phyloP scores from a whole-genome alignment of 2,797 vertebrate species.

The Buceros bicornis region DNA sequence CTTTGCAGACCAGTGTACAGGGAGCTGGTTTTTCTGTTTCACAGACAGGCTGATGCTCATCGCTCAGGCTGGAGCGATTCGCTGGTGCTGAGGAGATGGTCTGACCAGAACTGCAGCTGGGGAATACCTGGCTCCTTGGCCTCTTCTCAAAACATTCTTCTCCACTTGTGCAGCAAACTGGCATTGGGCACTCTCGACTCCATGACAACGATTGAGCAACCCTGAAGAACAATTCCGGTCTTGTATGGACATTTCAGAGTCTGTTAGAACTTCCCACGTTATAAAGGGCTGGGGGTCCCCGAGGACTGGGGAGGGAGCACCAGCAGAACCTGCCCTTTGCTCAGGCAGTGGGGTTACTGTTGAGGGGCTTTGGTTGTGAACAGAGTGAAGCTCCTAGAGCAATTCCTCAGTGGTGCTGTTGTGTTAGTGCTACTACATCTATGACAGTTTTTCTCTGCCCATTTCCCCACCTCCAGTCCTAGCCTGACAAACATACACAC shows the following conservation, averaged over 20 bases:
- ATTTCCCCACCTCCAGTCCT: not conserved
- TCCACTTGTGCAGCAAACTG: not conserved
- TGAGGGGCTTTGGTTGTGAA: not conserved
- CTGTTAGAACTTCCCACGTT: not conserved
- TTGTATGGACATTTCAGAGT: not conserved
- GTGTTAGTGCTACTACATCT: not conserved
- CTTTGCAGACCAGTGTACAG: not conserved
- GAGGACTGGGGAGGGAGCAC: not conserved
- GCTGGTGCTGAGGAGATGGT: not conserved
- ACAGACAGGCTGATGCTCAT: not conserved
- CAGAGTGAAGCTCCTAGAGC: not conserved
- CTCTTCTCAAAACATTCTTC: not conserved
- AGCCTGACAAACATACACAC: not conserved
- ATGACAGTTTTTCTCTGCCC: not conserved
- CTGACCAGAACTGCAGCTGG: not conserved
- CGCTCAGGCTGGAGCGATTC: not conserved
- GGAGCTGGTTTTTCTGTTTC: not conserved
- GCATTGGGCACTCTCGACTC: not conserved
- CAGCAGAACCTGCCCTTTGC: not conserved
- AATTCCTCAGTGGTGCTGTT: not conserved
- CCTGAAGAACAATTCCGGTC: not conserved
- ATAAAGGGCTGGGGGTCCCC: fast-evolving
- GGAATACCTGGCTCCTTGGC: not conserved
- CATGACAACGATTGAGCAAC: not conserved
- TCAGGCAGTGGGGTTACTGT: not conserved